Base-by-base conservation (phyloP, 2,888 invertebrate species). In the Drosophila meridionalis region DNA sequence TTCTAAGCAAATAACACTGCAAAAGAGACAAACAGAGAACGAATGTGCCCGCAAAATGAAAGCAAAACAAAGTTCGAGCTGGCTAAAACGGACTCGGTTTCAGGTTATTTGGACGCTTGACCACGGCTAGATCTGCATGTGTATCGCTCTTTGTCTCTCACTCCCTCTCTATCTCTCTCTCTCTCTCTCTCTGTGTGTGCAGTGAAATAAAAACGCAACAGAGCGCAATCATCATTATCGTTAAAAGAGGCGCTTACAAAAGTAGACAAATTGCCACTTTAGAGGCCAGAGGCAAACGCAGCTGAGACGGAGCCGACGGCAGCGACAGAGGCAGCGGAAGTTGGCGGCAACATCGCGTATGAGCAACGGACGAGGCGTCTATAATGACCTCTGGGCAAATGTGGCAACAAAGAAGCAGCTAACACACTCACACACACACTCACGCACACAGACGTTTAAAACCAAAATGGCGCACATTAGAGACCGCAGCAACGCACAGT, bases 231-330 rank as follows among this genome's bases (percentile, higher is more conserved):
- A 87, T 87, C 87, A 87, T 87, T 87, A 87, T 87, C 89, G 87
- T 87, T 87, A 87, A 87, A 87, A 85, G 89, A 89, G 87, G 83
- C 87, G 88, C 88, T 88, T 88, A 88, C 90, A 89, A 76, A 90
- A 90, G 87, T 85, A 87, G 90, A 90, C 90, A 90, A 90, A 89
- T 90, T 90, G 87, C 90, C 89, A 89, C 90, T 90, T 90, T 89
- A 81, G 89, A 80, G 85, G 80, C 82, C 69, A 75, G 56, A 20
- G 71, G 72, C 80, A 79, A 69, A 45, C 20, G 58, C 57, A 63
- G 59, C 69, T 65, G 67, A 68, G 47, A 50, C 52, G 61, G 30
- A 56, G 56, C 53, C 53, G 11, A 34, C n/a, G 52, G n/a, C 50
- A 9, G 45, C 45, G 61, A 43, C 53, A 62, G 55, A 50, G 38